A percentile compares a stretch with the other conserved stretches of the same genome.
Conservation (phyloP, 1,140 invertebrate genomes). For the Gonatopus flavifemur region DNA sequence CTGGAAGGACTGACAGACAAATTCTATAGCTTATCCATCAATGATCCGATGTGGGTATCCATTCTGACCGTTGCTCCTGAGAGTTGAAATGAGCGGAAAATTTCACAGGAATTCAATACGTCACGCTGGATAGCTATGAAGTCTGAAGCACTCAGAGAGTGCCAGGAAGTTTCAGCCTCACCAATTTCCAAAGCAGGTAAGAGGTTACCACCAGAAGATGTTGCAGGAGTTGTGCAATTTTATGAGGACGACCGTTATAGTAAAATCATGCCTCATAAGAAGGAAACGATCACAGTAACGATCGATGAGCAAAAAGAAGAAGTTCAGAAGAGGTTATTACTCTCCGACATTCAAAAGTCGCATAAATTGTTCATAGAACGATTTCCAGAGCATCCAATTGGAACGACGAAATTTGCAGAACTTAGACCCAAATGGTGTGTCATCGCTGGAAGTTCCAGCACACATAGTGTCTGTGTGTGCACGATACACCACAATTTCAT, state of each 20-base stretch:
- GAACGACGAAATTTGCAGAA: conserved; percentile 15
- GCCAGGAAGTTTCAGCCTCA: too few species aligned
- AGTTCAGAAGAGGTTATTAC: conserved; percentile 3
- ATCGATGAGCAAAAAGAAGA: background rate
- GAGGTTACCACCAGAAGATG: too few species aligned
- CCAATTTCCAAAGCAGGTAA: too few species aligned
- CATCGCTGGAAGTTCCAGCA: conserved; percentile 3
- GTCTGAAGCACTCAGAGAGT: too few species aligned
- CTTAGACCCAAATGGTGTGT: conserved; percentile 8
- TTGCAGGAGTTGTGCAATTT: background rate
- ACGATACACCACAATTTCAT: conserved; percentile 13
- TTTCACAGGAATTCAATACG: too few species aligned
- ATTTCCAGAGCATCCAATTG: conserved; percentile 4
- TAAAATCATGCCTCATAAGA: background rate
- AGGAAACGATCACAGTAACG: background rate
- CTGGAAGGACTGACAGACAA: too few species aligned
- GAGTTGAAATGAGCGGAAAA: too few species aligned
- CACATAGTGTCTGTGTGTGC: conserved; percentile 13
- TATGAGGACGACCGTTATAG: background rate
- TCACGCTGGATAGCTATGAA: too few species aligned
- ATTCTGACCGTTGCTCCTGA: too few species aligned
- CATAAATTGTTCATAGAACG: background rate
- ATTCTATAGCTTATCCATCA: too few species aligned
- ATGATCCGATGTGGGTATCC: too few species aligned
- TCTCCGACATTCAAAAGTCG: background rate